A percentile compares a stretch with the other conserved stretches of the same genome.
These are phyloP conservation scores for Eonycteris spelaea DNA, from an alignment of 2,113 vertebrate species.

Conservation along the genomic window DNA sequence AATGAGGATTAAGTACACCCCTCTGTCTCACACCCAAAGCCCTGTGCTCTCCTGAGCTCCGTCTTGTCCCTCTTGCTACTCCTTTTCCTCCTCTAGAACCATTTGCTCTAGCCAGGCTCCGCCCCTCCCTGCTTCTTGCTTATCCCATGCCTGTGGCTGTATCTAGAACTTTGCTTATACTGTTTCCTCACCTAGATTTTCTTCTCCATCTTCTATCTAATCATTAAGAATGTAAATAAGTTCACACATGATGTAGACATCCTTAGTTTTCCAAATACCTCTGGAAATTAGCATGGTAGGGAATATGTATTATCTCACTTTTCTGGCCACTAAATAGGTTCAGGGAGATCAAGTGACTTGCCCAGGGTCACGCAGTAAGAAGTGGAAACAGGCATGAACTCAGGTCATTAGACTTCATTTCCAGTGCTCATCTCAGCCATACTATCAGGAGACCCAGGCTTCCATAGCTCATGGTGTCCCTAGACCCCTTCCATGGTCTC, in stretches of 20 bases:
- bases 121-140: neutral
- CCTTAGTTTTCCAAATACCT: neutral
- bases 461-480: neutral
- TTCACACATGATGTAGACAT: neutral
- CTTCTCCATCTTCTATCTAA: neutral
- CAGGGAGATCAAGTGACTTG: neutral
- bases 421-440: neutral
- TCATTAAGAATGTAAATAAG: neutral
- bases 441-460: neutral
- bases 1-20: neutral
- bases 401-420: neutral
- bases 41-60: neutral
- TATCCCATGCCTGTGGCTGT: accelerated
- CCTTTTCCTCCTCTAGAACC: neutral
- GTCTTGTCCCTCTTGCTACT: neutral
- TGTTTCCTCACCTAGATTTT: neutral
- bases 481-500: neutral
- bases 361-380: neutral
- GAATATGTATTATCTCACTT: neutral
- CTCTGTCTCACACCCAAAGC: neutral
- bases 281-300: neutral
- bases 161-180: neutral
- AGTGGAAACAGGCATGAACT: neutral
- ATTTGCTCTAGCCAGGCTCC: neutral
- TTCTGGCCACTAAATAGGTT: neutral